A percentile compares a stretch with the other conserved stretches of the same genome.
Evolutionary conservation across 2,797 vertebrate species (phyloP).

Genomic region (Anisognathus igniventris): DNA sequence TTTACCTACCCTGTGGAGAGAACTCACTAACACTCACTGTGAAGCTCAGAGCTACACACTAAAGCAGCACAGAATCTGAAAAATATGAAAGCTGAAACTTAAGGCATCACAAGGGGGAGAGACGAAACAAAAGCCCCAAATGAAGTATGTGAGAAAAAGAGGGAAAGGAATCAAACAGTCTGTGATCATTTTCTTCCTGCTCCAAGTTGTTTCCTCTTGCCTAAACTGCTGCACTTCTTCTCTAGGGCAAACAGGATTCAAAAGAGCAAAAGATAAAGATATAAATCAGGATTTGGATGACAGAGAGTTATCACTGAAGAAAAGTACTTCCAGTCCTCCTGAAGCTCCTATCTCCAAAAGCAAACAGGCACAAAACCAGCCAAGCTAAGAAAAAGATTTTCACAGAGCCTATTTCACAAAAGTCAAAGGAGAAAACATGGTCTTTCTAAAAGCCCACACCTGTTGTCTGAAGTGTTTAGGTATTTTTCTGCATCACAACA

Average conservation of each 20-base stretch:
- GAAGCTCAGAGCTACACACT: neutral
- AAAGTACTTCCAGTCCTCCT: neutral
- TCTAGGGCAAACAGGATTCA: neutral
- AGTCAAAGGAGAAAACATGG: neutral
- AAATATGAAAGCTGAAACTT: neutral
- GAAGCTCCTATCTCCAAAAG: neutral
- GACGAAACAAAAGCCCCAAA: neutral
- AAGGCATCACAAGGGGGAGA: neutral
- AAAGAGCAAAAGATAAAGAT: neutral
- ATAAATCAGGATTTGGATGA: neutral
- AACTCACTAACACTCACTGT: neutral
- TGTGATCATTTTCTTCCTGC: neutral
- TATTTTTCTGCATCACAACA: neutral
- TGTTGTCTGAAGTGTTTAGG: neutral
- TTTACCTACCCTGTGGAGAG: neutral
- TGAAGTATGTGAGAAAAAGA: rapidly evolving
- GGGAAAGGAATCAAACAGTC: neutral
- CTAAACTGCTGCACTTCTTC: neutral
- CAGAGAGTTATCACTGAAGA: neutral
- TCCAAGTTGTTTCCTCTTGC: neutral
- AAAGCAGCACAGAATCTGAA: neutral
- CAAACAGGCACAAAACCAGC: neutral
- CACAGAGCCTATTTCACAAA: neutral
- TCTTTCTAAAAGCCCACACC: neutral
- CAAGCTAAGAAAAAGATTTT: neutral